Evolutionary conservation across 2,797 vertebrate genomes (phyloP).

Genomic region (Takifugu rubripes): DNA sequence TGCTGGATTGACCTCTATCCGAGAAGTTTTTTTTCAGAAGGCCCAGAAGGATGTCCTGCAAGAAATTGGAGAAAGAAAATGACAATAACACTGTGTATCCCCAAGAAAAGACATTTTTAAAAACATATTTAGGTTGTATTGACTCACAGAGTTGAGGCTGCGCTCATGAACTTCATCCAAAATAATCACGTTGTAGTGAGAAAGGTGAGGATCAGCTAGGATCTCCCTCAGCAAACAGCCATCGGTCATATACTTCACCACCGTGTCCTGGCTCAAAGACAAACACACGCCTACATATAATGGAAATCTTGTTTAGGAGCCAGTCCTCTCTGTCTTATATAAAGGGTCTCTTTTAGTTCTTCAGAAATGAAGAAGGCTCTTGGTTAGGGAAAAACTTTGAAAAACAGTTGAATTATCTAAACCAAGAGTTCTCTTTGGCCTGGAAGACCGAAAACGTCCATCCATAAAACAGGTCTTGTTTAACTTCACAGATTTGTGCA

Average conservation of each 20-base stretch:
- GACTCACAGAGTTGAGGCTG: constrained; percentile 93
- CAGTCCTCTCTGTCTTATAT: no score
- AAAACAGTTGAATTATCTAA: no score
- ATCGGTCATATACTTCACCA: constrained; percentile 95
- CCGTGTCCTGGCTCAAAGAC: constrained; percentile 79
- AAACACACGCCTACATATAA: not conserved
- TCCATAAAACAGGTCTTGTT: no score
- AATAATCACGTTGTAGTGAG: constrained; percentile 86
- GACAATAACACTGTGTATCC: not conserved
- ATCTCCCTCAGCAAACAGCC: constrained; percentile 93
- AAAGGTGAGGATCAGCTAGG: constrained; percentile 84
- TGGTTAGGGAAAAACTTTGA: no score
- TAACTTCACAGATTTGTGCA: no score
- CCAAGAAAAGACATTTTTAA: not conserved
- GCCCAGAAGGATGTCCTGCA: constrained; percentile 93
- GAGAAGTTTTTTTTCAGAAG: constrained; percentile 88
- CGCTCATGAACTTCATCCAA: constrained; percentile 96
- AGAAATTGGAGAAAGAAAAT: constrained; percentile 7
- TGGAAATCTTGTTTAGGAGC: no score
- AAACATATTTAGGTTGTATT: no score
- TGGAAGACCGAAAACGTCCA: no score
- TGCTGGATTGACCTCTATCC: constrained; percentile 51
- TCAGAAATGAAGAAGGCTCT: no score
- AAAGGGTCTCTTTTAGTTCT: no score
- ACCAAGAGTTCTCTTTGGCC: no score